Conservation (phyloP, 2,888 invertebrate genomes). For the Nymphalis urticae region DNA sequence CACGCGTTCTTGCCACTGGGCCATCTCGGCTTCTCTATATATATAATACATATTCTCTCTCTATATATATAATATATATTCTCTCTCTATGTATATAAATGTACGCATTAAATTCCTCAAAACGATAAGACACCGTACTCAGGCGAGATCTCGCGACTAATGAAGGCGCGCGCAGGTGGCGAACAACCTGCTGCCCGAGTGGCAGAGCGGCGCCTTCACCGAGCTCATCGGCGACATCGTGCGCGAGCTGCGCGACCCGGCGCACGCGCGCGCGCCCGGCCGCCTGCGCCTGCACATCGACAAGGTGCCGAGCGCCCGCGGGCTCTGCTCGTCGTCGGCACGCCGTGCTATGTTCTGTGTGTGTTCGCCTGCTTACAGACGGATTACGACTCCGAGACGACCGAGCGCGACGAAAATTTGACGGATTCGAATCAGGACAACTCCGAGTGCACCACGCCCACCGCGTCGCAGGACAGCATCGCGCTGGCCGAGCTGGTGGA, state of each 20-base stretch:
- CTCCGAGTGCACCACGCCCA: constrained; percentile 79
- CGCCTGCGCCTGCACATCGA: constrained; percentile 70
- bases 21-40: too few species aligned
- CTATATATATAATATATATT: too few species aligned
- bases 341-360: too few species aligned
- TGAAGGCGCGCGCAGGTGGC: constrained; percentile 81
- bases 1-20: too few species aligned
- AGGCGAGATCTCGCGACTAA: neutral
- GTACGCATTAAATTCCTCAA: too few species aligned
- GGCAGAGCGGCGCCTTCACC: constrained; percentile 89
- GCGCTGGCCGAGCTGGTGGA: constrained; percentile 68
- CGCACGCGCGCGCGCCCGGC: constrained; percentile 72
- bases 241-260: constrained; percentile 90
- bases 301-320: constrained; percentile 62
- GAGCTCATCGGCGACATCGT: constrained; percentile 94
- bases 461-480: constrained; percentile 75
- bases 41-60: too few species aligned
- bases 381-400: constrained; percentile 78
- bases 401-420: constrained; percentile 77
- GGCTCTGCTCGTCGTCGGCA: too few species aligned
- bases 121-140: too few species aligned
- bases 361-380: constrained; percentile 50
- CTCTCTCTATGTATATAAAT: too few species aligned
- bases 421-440: constrained; percentile 80
- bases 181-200: constrained; percentile 88